phyloP scores from a whole-genome alignment of 2,113 vertebrate genomes.

The Polypterus bichir region DNA sequence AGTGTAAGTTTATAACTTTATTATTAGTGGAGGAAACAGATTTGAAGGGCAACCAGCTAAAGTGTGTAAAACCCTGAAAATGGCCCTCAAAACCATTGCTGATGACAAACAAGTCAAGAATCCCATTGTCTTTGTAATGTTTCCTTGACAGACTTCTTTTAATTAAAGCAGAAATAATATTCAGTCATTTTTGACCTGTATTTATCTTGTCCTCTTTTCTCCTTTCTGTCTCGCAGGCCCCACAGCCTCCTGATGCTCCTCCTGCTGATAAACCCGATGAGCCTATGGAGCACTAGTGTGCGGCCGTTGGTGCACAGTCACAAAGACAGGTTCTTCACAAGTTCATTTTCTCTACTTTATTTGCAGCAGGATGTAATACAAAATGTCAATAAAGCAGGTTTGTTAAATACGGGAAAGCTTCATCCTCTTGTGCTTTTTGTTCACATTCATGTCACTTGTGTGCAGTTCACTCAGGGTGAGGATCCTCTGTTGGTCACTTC shows the following conservation, averaged over 20 bases:
- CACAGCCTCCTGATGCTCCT: conserved; percentile 62
- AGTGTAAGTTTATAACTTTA: too few species aligned
- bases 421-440: too few species aligned
- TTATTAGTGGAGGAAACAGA: too few species aligned
- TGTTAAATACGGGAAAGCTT: not conserved
- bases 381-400: conserved; percentile 30
- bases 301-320: conserved; percentile 6
- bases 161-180: not conserved
- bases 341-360: conserved; percentile 32
- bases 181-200: not conserved
- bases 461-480: too few species aligned
- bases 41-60: too few species aligned
- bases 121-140: not conserved
- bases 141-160: not conserved
- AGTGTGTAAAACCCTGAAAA: too few species aligned
- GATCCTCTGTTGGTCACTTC: too few species aligned
- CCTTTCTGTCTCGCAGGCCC: conserved; percentile 39
- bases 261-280: conserved; percentile 62
- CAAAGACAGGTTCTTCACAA: conserved; percentile 23
- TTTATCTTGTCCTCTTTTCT: not conserved
- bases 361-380: conserved; percentile 19
- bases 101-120: not conserved
- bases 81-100: not conserved
- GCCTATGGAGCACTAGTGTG: conserved; percentile 84
- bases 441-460: too few species aligned